A percentile compares a stretch with the other conserved stretches of the same genome.
phyloP scores from a whole-genome alignment of 2,888 invertebrate species.

The Heteropelma amictum region DNA sequence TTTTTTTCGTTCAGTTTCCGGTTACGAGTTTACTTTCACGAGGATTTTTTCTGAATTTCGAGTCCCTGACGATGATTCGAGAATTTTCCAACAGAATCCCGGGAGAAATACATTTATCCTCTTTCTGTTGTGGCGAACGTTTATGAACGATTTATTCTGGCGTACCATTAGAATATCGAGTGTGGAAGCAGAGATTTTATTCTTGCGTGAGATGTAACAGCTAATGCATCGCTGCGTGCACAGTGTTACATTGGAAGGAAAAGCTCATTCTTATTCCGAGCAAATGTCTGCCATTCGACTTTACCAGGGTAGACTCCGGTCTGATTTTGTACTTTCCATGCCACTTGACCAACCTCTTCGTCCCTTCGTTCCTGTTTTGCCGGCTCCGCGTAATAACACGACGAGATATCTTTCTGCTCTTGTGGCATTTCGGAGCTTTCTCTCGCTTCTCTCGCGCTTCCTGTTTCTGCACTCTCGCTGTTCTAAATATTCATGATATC shows the following conservation, averaged over 20 bases:
- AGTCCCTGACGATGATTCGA: too few relatives aligned
- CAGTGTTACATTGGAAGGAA: constrained; percentile 18
- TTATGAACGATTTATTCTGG: not conserved
- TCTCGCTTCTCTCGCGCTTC: constrained; percentile 28
- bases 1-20: too few relatives aligned
- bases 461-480: constrained; percentile 47
- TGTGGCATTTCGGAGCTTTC: not conserved
- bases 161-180: not conserved
- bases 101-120: too few relatives aligned
- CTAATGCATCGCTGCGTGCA: constrained; percentile 2
- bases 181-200: not conserved
- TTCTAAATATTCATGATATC: constrained; percentile 70
- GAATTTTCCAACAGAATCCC: too few relatives aligned
- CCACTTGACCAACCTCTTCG: not conserved
- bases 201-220: not conserved
- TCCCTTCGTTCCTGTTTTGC: not conserved
- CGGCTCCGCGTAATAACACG: too few relatives aligned
- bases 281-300: constrained; percentile 28
- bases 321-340: constrained; percentile 3
- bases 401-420: not conserved
- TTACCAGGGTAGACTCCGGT: constrained; percentile 1
- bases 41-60: too few relatives aligned
- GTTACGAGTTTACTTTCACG: too few relatives aligned
- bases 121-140: too few relatives aligned
- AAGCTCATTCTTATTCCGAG: constrained; percentile 27